Evolutionary conservation across 2,797 vertebrate genomes (phyloP).

Genomic region (Furcifer pardalis): DNA sequence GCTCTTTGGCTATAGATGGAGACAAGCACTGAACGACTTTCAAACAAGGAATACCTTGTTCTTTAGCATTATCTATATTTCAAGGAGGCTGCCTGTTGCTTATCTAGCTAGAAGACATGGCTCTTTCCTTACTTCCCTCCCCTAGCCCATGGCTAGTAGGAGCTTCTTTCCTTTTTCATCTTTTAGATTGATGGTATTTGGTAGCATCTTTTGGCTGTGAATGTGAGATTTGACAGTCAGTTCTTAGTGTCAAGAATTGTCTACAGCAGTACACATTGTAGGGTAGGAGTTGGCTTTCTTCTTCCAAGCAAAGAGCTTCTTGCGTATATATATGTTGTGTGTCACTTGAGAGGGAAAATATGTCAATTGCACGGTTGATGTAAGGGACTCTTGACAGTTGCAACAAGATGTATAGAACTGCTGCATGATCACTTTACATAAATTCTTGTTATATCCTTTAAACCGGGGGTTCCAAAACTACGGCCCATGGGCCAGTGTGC

Average conservation of each 20-base stretch:
- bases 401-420: neutral
- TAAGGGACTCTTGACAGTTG: neutral
- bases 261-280: neutral
- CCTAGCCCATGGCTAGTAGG: no score
- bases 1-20: no score
- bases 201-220: no score
- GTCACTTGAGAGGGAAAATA: neutral
- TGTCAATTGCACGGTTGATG: neutral
- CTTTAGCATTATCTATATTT: no score
- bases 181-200: no score
- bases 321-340: neutral
- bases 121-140: no score
- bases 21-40: no score
- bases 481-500: no score
- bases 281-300: neutral
- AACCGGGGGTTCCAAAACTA: no score
- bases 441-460: neutral
- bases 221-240: accelerated
- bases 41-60: no score
- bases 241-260: neutral
- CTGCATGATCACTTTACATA: neutral
- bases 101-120: no score
- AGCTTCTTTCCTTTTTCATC: neutral
- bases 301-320: neutral
- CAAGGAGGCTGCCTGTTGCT: no score